Percentiles rank a stretch among this genome's conserved stretches.
phyloP scores from a whole-genome alignment of 1,140 invertebrate species.

The Leucophenga varia region DNA sequence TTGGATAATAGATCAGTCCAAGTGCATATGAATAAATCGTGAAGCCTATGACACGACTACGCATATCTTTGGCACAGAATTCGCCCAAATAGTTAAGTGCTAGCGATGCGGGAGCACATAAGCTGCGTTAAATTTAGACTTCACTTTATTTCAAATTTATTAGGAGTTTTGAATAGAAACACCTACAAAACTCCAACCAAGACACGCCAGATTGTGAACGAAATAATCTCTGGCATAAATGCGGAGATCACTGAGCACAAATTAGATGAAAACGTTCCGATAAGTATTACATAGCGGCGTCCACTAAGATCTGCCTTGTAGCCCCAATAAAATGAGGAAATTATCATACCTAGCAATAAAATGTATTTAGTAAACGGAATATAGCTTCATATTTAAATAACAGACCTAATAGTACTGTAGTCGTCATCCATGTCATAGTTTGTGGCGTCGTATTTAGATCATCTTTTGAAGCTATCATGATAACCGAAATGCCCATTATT shows the following conservation, averaged over 20 bases:
- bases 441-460: not conserved
- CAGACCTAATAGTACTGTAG: constrained; percentile 6
- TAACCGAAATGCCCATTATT: constrained; percentile 3
- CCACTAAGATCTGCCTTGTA: constrained; percentile 11
- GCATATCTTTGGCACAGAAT: no score
- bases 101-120: no score
- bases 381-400: no score
- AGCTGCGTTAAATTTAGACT: constrained; percentile 5
- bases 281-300: not conserved
- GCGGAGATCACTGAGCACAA: not conserved
- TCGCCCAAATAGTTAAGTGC: no score
- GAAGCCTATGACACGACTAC: no score
- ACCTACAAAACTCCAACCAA: constrained; percentile 12
- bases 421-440: constrained; percentile 8
- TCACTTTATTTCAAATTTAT: no score
- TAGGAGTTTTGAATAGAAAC: no score
- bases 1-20: no score
- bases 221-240: constrained; percentile 11
- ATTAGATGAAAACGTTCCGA: not conserved
- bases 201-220: not conserved
- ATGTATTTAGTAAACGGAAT: no score
- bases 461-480: constrained; percentile 8
- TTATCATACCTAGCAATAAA: no score
- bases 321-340: constrained; percentile 11
- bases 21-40: no score